Evolutionary conservation across 2,888 invertebrate genomes (phyloP), one percentile per base, ranked within the genome.

Genomic region (Myathropa florea): DNA sequence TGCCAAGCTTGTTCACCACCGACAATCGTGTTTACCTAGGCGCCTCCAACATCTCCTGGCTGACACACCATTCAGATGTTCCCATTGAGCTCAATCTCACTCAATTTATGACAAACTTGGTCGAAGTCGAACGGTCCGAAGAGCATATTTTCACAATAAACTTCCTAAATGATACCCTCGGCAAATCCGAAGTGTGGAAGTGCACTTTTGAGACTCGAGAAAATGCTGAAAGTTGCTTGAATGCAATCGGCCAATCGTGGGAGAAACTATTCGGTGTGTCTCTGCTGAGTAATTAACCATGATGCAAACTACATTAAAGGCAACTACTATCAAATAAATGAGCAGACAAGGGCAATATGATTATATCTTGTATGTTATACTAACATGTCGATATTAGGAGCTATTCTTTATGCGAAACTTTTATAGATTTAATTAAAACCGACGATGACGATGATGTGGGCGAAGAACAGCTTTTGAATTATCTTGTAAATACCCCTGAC

Each of bases 231-330:
- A 92, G 92, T 70, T 93, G 94, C 61, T 91, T 94, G 2, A 92
- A 93, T 89, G 92, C 93, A 6, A 93, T 94, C 75, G 93, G 92
- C 67, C 90, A 92, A 81, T 93, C 94, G 0, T 94, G 94, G 94
- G 93, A 94, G 88, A 92, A 93, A 88, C 88, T 94, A 3, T 94
- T 94, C 89, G 94, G 94, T 36, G 93, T 94, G 78, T 93, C 94
- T 39, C 90, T 94, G 57, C 81, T 90, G 30, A 90, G 79, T 77
- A 88, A 87, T 81, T 88, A 81, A 36, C n/a, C 12, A 4, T 36
- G 23, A 10, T 21, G 3, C 4, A 12, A 55, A 18, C 12, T 64
- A 7, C n/a, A 14, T 18, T 4, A 24, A 14, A 7, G 30, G 14
- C 59, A 28, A 77, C 55, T 53, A 14, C 24, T 21, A 65, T 7